These are phyloP conservation scores for Osmerus eperlanus DNA, from an alignment of 2,113 vertebrate genomes.

Conservation along the genomic window DNA sequence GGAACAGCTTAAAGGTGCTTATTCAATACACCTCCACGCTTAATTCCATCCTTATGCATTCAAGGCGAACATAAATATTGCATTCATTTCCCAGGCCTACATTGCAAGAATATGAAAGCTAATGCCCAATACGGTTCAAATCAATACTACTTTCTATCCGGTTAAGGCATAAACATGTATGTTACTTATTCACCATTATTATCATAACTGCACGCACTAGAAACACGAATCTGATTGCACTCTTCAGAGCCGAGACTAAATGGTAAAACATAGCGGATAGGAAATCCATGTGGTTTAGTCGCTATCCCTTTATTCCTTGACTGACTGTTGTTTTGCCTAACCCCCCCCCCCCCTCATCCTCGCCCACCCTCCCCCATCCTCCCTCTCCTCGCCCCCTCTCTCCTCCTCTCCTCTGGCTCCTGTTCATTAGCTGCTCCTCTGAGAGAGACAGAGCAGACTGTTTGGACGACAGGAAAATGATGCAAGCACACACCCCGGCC, in stretches of 20 bases:
- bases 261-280: no score
- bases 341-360: background rate
- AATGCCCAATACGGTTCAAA: constrained; percentile 53
- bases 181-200: constrained; percentile 48
- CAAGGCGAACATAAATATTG: constrained; percentile 57
- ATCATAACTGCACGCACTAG: constrained; percentile 53
- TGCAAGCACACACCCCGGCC: constrained; percentile 43
- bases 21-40: constrained; percentile 48
- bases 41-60: constrained; percentile 34
- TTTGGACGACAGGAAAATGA: constrained; percentile 29
- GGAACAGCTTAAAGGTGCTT: constrained; percentile 60
- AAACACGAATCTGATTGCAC: constrained; percentile 37
- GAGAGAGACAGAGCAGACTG: constrained; percentile 39
- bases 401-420: constrained; percentile 20
- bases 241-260: constrained; percentile 9
- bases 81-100: constrained; percentile 46
- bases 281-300: constrained; percentile 11
- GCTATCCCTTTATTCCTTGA: constrained; percentile 34
- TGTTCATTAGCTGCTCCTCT: constrained; percentile 21
- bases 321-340: constrained; percentile 22
- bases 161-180: constrained; percentile 48
- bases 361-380: constrained; percentile 5
- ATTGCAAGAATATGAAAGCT: constrained; percentile 58
- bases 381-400: constrained; percentile 8
- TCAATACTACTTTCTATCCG: constrained; percentile 60